Conservation (phyloP, 1,140 invertebrate genomes). For the Sarcophaga bullata region DNA sequence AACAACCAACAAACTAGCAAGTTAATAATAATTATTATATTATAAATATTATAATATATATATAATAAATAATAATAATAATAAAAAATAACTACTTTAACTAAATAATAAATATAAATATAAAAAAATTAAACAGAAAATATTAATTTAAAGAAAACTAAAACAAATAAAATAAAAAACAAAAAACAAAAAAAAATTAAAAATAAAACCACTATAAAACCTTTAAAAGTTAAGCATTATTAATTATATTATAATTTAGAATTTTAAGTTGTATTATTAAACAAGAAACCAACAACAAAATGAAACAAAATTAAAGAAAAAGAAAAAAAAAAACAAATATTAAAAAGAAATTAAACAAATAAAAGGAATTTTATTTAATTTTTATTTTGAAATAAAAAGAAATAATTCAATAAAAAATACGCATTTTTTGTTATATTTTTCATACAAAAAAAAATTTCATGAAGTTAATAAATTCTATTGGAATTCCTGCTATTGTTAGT, state of each 20-base stretch:
- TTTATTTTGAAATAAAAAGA: constrained; percentile 35
- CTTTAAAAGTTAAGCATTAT: constrained; percentile 40
- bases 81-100: constrained; percentile 18
- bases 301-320: constrained; percentile 4
- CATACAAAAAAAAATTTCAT: constrained; percentile 5
- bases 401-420: constrained; percentile 28
- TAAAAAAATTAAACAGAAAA: neutral
- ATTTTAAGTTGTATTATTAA: constrained; percentile 40
- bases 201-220: constrained; percentile 1
- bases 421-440: constrained; percentile 30
- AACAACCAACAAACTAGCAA: constrained; percentile 36
- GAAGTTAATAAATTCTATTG: no score
- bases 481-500: no score
- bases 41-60: constrained; percentile 30
- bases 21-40: constrained; percentile 38
- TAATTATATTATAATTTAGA: constrained; percentile 38
- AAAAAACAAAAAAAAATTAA: constrained; percentile 5
- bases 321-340: constrained; percentile 21
- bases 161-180: constrained; percentile 4
- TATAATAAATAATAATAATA: neutral
- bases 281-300: constrained; percentile 15
- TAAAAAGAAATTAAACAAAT: constrained; percentile 26
- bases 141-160: no score
- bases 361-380: constrained; percentile 32
- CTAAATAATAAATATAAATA: neutral